Percentiles rank a stretch among this genome's conserved stretches.
Conservation (phyloP, 2,888 invertebrate species). For the Eudasyphora cyanicolor region DNA sequence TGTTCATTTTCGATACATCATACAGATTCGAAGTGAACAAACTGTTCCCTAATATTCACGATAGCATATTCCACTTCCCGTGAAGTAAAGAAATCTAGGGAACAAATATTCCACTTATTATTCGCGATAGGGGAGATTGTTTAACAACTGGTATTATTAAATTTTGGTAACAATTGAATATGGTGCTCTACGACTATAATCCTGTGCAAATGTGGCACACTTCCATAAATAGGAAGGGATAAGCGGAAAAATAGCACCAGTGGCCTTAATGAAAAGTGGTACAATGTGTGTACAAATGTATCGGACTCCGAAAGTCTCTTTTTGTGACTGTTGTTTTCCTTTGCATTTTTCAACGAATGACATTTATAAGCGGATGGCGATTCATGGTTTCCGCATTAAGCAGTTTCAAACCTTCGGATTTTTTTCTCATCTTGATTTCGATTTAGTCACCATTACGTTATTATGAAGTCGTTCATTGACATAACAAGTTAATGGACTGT, state of each 20-base stretch:
- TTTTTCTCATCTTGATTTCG: neutral
- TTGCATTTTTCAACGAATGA: too few species aligned
- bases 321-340: neutral
- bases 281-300: neutral
- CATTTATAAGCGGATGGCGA: neutral
- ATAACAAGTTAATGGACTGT: neutral
- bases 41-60: too few species aligned
- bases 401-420: neutral
- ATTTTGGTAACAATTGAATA: slow-evolving; percentile 33
- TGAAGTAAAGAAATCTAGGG: too few species aligned
- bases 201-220: neutral
- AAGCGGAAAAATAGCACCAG: neutral
- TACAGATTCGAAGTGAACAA: too few species aligned
- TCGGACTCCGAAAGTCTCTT: neutral
- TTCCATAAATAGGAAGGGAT: neutral
- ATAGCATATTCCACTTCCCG: too few species aligned
- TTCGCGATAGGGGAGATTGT: too few species aligned
- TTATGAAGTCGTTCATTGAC: neutral
- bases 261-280: neutral
- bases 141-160: slow-evolving; percentile 13
- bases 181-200: neutral
- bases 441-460: neutral
- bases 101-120: too few species aligned
- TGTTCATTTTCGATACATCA: too few species aligned
- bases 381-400: neutral